A percentile compares a stretch with the other conserved stretches of the same genome.
Conservation (phyloP, 2,113 vertebrate genomes). For the Pollachius pollachius region DNA sequence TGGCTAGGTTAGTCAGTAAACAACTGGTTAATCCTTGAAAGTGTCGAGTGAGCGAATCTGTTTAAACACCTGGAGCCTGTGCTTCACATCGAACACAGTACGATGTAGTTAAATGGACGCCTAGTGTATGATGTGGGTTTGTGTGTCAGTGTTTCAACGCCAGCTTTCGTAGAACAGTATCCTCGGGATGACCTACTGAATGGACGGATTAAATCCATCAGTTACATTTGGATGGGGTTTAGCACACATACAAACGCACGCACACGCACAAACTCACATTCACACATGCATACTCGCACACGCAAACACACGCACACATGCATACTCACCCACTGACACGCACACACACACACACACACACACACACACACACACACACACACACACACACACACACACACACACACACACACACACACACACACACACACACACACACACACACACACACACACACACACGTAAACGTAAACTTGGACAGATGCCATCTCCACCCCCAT, state of each 20-base stretch:
- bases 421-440: background rate
- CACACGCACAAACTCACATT: background rate
- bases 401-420: background rate
- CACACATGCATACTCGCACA: background rate
- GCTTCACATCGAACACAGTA: no score
- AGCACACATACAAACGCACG: slow-evolving; percentile 11
- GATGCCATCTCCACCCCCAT: slow-evolving; percentile 49
- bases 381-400: slow-evolving; percentile 1
- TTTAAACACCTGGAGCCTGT: no score
- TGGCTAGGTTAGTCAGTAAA: no score
- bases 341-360: background rate
- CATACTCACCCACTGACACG: background rate
- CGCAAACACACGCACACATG: background rate
- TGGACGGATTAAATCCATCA: slow-evolving; percentile 60
- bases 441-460: slow-evolving; percentile 2
- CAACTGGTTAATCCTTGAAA: no score
- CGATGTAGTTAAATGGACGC: no score
- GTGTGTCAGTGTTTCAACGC: background rate
- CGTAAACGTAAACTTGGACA: slow-evolving; percentile 24
- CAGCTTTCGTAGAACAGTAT: slow-evolving; percentile 22
- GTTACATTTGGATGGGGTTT: slow-evolving; percentile 53
- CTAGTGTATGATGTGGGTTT: slow-evolving; percentile 1
- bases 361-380: no score
- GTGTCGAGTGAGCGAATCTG: no score
- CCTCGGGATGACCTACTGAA: slow-evolving; percentile 63